Evolutionary conservation across 2,888 invertebrate species (phyloP), one percentile per base, ranked within the genome.

Genomic region (Cristatella mucedo): DNA sequence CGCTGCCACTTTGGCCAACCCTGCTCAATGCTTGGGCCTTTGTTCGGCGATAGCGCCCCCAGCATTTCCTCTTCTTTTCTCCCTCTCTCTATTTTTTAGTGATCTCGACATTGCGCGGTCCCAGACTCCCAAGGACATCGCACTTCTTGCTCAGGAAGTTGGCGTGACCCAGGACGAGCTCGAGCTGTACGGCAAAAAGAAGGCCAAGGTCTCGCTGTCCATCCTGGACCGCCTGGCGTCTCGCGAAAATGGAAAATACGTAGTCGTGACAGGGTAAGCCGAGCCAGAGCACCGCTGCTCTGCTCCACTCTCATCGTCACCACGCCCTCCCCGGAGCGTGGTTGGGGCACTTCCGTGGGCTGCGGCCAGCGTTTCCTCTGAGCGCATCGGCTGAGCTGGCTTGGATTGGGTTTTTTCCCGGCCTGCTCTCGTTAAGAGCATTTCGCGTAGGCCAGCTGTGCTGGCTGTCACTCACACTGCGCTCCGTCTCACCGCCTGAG

Each of bases 221-320:
- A 78, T 85, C 29, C 66, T 89, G 21, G 72, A 87, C 9, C 71
- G 95, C 18, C 68, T 91, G 34, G 61, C 71, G 36, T 61, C 74
- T 41, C 75, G 76, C 41, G 68, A 71, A 24, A 71, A 77, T 56
- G 95, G 95, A 42, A 85, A 82, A 70, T 95, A 87, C 66, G 76
- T 97, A 43, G 86, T 95, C 0, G 86, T 95, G 3, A 84, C 84
- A 39, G 95, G 89, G 83, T 84, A 66, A 71, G 72, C 64, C 16
- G 16, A 18, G 3, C 11, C 19, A n/a, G n/a, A n/a, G n/a, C n/a
- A n/a, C n/a, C n/a, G n/a, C n/a, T n/a, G n/a, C n/a, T n/a, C n/a
- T n/a, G n/a, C n/a, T n/a, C 33, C 29, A 29, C 4, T 13, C n/a
- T 33, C 29, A 15, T 4, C 16, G 13, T 13, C 4, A 21, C 3